Conservation (phyloP, 1,140 invertebrate species). For the Rhynchophorus ferrugineus region DNA sequence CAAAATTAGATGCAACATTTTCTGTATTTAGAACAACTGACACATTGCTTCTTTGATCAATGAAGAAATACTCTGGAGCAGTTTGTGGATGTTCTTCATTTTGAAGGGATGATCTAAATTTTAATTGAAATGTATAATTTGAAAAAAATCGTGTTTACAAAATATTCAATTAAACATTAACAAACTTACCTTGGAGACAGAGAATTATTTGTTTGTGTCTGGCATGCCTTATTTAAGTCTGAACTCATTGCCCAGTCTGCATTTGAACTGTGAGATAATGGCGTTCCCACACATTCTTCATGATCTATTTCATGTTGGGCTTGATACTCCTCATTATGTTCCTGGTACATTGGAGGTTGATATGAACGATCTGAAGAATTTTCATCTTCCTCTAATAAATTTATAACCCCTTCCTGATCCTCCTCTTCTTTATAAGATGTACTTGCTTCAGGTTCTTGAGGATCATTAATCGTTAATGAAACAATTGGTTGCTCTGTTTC, state of each 20-base stretch:
- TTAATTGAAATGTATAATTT: not conserved
- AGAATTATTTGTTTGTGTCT: conserved; percentile 29
- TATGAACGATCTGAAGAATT: conserved; percentile 8
- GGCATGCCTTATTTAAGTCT: conserved; percentile 35
- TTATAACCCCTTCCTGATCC: not conserved
- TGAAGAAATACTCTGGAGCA: conserved; percentile 19
- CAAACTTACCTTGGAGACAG: conserved; percentile 16
- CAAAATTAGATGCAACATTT: conserved; percentile 13
- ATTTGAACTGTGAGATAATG: conserved; percentile 7
- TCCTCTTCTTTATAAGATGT: conserved; percentile 9
- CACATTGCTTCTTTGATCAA: conserved; percentile 20
- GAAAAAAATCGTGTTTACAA: not conserved
- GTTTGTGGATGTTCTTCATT: conserved; percentile 7
- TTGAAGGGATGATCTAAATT: conserved; percentile 4
- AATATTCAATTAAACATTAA: not conserved
- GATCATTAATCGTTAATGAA: not conserved
- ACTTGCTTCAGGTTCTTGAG: not conserved
- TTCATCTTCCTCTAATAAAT: conserved; percentile 4
- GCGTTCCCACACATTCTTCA: conserved; percentile 19
- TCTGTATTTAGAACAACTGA: conserved; percentile 11
- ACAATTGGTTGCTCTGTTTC: conserved; percentile 1
- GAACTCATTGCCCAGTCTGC: conserved; percentile 11
- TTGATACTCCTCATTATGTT: conserved; percentile 10
- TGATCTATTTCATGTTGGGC: conserved; percentile 10
- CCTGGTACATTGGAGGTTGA: not conserved